Conservation (phyloP, 2,113 vertebrate genomes). For the Lampris incognitus region DNA sequence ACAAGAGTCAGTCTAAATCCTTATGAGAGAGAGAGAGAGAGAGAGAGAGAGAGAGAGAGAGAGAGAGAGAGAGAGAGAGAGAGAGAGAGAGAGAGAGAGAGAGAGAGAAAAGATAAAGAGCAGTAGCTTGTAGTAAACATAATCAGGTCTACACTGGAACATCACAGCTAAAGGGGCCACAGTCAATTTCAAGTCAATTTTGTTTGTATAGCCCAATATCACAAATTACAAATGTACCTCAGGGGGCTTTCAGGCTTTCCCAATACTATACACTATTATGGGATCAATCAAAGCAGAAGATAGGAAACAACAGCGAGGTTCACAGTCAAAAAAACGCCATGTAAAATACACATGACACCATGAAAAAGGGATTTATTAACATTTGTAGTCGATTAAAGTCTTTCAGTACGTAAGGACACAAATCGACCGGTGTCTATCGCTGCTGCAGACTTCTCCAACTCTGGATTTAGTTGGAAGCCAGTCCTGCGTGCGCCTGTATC, state of each 20-base stretch:
- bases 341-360: too few species aligned
- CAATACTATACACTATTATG: neutral
- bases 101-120: neutral
- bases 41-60: neutral
- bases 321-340: too few species aligned
- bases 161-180: too few species aligned
- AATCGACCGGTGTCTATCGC: neutral
- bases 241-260: too few species aligned
- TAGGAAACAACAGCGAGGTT: too few species aligned
- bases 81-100: neutral
- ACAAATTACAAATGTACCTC: too few species aligned
- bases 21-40: neutral
- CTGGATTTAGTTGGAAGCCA: slow-evolving; percentile 56
- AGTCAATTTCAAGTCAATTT: too few species aligned
- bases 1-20: neutral
- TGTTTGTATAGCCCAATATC: too few species aligned
- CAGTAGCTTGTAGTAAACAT: too few species aligned
- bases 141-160: too few species aligned
- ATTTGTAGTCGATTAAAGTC: neutral
- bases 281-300: neutral
- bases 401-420: neutral
- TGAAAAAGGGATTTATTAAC: too few species aligned
- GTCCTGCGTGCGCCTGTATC: slow-evolving; percentile 50
- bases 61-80: neutral
- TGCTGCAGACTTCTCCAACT: neutral